Conservation (phyloP, 2,888 invertebrate genomes). For the Microplitis manilae region DNA sequence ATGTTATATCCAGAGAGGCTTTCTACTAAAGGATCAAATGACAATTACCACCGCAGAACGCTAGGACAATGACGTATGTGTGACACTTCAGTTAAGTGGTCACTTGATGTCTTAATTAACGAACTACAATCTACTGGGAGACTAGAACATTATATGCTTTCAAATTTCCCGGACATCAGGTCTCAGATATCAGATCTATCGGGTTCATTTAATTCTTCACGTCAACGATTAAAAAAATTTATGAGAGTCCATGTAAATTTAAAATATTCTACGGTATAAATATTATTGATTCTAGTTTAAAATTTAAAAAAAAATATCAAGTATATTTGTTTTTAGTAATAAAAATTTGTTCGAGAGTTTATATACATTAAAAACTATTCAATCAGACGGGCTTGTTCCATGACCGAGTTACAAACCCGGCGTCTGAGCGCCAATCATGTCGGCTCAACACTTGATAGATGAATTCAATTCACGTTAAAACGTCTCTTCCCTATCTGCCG, state of each 20-base stretch:
- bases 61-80: constrained; percentile 66
- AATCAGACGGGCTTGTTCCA: constrained; percentile 67
- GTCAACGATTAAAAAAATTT: no score
- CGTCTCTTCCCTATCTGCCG: neutral
- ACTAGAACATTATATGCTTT: no score
- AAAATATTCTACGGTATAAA: no score
- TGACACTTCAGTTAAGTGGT: constrained; percentile 54
- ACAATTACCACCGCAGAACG: constrained; percentile 65
- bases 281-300: no score
- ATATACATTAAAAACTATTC: constrained; percentile 63
- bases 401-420: constrained; percentile 61
- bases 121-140: neutral
- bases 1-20: constrained; percentile 44
- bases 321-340: no score
- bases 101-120: neutral
- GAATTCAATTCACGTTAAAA: constrained; percentile 62
- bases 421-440: constrained; percentile 63
- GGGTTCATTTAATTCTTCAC: no score
- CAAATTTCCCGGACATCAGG: no score
- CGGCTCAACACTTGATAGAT: constrained; percentile 61
- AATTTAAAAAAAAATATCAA: no score
- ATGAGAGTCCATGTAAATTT: no score
- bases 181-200: no score
- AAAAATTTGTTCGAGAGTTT: constrained; percentile 7
- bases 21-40: constrained; percentile 63